Conservation (phyloP, 2,888 invertebrate genomes). For the Ennomos quercinarius region DNA sequence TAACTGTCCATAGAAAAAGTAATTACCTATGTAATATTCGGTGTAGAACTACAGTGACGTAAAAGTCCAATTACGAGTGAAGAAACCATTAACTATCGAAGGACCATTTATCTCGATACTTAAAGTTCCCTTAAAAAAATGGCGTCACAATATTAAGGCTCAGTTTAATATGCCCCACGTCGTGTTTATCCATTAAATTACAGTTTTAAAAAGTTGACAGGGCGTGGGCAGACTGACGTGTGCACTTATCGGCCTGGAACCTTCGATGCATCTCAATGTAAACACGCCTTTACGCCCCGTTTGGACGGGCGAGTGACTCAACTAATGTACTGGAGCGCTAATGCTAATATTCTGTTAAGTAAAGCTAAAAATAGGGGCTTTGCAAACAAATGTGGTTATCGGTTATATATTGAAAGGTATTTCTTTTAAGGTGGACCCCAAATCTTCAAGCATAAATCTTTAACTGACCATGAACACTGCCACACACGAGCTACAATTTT, state of each 20-base stretch:
- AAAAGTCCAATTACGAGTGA: not conserved
- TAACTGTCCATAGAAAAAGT: no score
- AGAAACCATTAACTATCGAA: conserved; percentile 8
- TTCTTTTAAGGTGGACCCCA: no score
- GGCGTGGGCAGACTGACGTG: conserved; percentile 47
- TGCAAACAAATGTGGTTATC: not conserved
- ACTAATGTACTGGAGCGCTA: conserved; percentile 26
- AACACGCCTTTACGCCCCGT: conserved; percentile 40
- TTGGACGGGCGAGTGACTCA: conserved; percentile 32
- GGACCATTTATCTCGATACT: conserved; percentile 6
- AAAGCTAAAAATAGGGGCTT: conserved; percentile 18
- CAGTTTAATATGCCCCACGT: conserved; percentile 33
- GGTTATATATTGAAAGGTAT: no score
- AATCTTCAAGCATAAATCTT: no score
- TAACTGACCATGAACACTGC: no score
- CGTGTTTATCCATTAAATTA: conserved; percentile 35
- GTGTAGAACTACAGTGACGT: no score
- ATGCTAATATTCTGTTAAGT: conserved; percentile 29
- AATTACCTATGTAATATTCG: no score
- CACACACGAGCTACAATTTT: no score
- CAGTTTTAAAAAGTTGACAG: conserved; percentile 43
- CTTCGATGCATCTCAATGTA: conserved; percentile 39
- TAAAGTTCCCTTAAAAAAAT: conserved; percentile 18
- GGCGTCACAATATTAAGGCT: conserved; percentile 21
- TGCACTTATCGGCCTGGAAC: conserved; percentile 43